Conservation (phyloP, 2,888 invertebrate species). For the Myopa testacea region DNA sequence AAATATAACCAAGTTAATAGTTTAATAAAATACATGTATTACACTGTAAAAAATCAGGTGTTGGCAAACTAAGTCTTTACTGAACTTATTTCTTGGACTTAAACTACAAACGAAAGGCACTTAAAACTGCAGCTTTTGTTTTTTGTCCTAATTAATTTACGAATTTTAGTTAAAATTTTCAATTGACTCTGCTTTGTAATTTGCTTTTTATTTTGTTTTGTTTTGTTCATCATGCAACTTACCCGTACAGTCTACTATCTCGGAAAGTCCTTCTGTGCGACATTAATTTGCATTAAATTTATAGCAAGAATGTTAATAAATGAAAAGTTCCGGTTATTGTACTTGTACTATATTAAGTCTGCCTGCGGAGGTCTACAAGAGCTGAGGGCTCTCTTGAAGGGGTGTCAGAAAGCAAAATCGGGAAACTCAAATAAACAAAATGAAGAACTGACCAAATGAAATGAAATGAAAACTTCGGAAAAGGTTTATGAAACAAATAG, state of each 20-base stretch:
- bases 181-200: too few species aligned
- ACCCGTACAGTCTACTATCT: constrained; percentile 90
- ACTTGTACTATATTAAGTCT: too few species aligned
- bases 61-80: not conserved
- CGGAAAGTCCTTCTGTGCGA: constrained; percentile 84
- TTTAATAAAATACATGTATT: constrained; percentile 21
- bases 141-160: not conserved
- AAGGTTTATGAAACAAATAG: too few species aligned
- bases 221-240: constrained; percentile 68
- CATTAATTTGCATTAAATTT: too few species aligned
- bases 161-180: constrained; percentile 41
- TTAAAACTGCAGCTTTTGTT: constrained; percentile 1
- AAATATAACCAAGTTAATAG: constrained; percentile 36
- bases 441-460: too few species aligned
- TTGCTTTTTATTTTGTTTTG: constrained; percentile 46
- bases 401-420: too few species aligned
- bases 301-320: too few species aligned
- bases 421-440: too few species aligned
- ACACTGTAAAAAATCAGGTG: constrained; percentile 27
- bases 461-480: too few species aligned
- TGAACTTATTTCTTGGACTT: not conserved
- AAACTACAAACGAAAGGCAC: constrained; percentile 36
- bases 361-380: too few species aligned
- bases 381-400: too few species aligned
- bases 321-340: too few species aligned